phyloP scores from a whole-genome alignment of 2,888 invertebrate genomes.

The Steinernema scapterisci region DNA sequence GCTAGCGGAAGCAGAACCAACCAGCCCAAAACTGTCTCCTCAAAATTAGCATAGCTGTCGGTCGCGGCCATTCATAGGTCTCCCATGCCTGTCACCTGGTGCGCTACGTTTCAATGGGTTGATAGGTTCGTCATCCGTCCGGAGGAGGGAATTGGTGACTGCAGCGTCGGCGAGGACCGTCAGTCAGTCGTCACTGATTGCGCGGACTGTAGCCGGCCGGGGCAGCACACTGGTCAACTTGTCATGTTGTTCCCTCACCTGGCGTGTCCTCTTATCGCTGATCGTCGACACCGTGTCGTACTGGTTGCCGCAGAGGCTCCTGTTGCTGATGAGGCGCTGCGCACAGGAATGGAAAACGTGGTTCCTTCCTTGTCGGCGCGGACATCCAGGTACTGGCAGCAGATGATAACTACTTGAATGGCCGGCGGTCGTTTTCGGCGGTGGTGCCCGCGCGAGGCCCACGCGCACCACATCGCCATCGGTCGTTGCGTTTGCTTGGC shows the following conservation, averaged over 20 bases:
- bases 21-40: not conserved
- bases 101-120: conserved; percentile 3
- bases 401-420: conserved; percentile 33
- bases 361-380: not conserved
- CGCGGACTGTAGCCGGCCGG: not conserved
- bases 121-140: conserved; percentile 13
- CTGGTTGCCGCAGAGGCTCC: not conserved
- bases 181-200: not conserved
- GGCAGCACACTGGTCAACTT: conserved; percentile 6
- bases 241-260: conserved; percentile 25
- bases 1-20: not conserved
- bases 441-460: conserved; percentile 18
- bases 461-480: conserved; percentile 20
- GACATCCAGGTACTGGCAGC: conserved; percentile 2
- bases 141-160: not conserved
- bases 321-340: conserved; percentile 19
- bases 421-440: not conserved
- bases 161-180: not conserved
- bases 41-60: conserved; percentile 28
- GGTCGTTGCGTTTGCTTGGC: conserved; percentile 30
- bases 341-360: not conserved
- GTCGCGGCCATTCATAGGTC: conserved; percentile 16
- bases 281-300: conserved; percentile 28
- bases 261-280: conserved; percentile 32
- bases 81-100: conserved; percentile 25